These are phyloP conservation scores for Metopolophium dirhodum DNA, from an alignment of 1,140 invertebrate species.

Conservation along the genomic window DNA sequence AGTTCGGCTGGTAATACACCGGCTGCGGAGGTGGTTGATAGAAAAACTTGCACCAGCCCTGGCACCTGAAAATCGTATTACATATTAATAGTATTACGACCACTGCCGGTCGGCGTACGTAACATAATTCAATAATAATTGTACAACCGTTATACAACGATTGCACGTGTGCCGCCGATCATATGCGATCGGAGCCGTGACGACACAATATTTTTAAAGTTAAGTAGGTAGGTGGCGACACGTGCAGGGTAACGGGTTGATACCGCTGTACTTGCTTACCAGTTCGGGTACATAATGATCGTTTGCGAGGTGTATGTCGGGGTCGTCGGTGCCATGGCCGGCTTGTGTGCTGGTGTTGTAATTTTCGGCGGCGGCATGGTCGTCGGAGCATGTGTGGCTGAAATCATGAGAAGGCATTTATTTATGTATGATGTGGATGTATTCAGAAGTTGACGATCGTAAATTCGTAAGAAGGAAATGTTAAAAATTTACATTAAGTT, in stretches of 20 bases:
- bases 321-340: neutral
- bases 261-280: neutral
- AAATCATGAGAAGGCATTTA: neutral
- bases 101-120: neutral
- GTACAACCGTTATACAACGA: neutral
- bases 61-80: constrained; percentile 18
- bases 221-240: neutral
- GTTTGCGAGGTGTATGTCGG: neutral
- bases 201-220: neutral
- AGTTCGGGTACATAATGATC: constrained; percentile 31
- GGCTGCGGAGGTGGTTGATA: constrained; percentile 25
- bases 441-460: too few species aligned
- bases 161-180: neutral
- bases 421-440: too few species aligned
- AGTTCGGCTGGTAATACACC: constrained; percentile 38
- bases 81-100: neutral
- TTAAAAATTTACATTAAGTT: neutral
- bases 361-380: neutral
- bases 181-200: neutral
- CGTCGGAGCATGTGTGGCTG: neutral
- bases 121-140: too few species aligned
- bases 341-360: neutral
- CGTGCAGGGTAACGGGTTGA: too few species aligned
- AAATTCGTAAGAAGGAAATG: neutral
- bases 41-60: constrained; percentile 29